Conservation (phyloP, 2,797 vertebrate genomes). For the Ciconia nigra region DNA sequence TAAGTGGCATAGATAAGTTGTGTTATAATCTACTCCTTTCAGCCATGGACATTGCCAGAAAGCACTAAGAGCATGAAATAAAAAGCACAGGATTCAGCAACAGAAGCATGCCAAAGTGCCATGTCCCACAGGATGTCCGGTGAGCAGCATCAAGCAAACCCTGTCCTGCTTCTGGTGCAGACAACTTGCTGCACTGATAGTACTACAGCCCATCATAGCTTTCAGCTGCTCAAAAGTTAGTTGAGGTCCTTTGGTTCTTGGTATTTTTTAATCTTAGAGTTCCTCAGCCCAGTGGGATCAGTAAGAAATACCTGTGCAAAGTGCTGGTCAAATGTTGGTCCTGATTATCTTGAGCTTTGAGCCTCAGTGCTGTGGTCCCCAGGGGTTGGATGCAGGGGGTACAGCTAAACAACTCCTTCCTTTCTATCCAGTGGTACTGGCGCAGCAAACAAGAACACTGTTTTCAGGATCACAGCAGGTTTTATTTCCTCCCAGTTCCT, state of each 20-base stretch:
- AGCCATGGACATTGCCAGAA: background rate
- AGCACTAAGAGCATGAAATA: background rate
- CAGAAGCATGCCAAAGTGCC: background rate
- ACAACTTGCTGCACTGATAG: background rate
- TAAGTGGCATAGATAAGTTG: background rate
- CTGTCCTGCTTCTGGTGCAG: background rate
- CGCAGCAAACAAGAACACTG: background rate
- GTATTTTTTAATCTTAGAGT: accelerated
- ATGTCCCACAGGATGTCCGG: accelerated
- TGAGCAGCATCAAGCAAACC: background rate
- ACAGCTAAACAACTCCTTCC: background rate
- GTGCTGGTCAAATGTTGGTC: background rate
- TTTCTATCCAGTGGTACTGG: background rate
- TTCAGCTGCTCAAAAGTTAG: background rate
- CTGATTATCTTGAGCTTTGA: background rate
- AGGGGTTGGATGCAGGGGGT: background rate
- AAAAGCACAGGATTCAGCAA: background rate
- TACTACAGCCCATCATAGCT: background rate
- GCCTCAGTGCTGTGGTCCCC: background rate
- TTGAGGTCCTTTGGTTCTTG: background rate
- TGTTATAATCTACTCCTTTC: background rate
- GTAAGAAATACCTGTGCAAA: background rate
- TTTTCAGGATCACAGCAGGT: background rate
- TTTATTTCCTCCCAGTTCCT: background rate
- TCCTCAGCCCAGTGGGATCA: background rate